Base-by-base conservation (phyloP, 2,797 vertebrate species). In the Pangasius sanitwongsei region DNA sequence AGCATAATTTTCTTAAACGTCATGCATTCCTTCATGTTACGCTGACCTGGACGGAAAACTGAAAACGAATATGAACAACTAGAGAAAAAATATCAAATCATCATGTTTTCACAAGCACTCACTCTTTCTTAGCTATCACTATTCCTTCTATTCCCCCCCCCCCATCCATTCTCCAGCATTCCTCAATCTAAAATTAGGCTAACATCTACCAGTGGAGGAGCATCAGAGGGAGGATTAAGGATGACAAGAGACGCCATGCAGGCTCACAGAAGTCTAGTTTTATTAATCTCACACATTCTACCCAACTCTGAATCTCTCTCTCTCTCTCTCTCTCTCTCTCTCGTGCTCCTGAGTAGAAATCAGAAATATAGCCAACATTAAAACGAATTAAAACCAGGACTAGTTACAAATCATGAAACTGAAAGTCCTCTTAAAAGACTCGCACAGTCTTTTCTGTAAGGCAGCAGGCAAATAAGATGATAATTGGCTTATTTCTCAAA, bases 191-290 rank as follows among this genome's bases (percentile, higher is more conserved):
- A 59, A 59, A 65, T 91, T 89, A 90, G 55, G 72, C 20, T 20
- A 61, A 89, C 67, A 86, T 88, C 84, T 74, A 82, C 70, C 88
- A 87, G 67, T 50, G 25, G 48, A 63, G 25, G 48, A 63, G 87
- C 80, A 90, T 86, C 77, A 85, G 59, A 87, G 61, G 55, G 37
- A 81, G 86, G 88, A 86, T 91, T 89, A 91, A 70, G 44, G 44
- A 88, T 34, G 23, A 69, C 74, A 50, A 72, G 28, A 55, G 59
- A 83, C 50, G 31, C 63, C 74, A 63, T 50, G 37, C 57, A 72
- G 41, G 15, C 87, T 44, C 85, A 63, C 69, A 57, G 41, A 55
- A 13, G 53, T 72, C 37, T 72, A 82, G 15, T 50, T 87, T 85
- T 25, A 72, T 67, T 59, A 87, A 88, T 50, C 67, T 82, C 34